These are phyloP conservation scores for Caenorhabditis sp. DNA, from an alignment of 2,888 invertebrate species.

Conservation along the genomic window DNA sequence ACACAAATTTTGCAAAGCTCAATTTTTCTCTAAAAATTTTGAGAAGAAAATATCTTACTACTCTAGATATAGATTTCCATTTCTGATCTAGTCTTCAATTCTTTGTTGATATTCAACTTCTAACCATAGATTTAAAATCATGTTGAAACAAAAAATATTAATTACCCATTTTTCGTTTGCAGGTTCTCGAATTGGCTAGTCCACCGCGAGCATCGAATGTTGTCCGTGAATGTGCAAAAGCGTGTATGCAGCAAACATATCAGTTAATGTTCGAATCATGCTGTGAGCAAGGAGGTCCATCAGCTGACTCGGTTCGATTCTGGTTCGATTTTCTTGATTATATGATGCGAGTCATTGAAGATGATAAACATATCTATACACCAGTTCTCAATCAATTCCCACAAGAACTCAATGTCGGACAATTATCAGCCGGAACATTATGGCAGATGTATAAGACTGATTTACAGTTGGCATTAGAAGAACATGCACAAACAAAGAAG, in stretches of 20 bases:
- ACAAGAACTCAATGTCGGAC: conserved; percentile 91
- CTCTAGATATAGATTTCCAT: no score
- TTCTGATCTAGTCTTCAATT: no score
- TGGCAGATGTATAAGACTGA: conserved; percentile 93
- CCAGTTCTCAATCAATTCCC: conserved; percentile 89
- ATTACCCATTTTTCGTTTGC: no score
- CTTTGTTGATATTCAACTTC: no score
- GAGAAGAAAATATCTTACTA: no score
- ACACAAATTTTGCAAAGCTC: no score
- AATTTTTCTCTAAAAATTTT: no score
- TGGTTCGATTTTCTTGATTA: conserved; percentile 63
- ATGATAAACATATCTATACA: conserved; percentile 96
- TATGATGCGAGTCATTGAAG: conserved; percentile 85
- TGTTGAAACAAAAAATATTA: no score
- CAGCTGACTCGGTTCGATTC: conserved; percentile 63
- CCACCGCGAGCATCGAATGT: conserved; percentile 98
- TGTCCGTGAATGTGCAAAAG: conserved; percentile 98
- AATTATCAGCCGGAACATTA: conserved; percentile 95
- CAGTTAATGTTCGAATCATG: conserved; percentile 99
- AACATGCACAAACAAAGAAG: conserved; percentile 91
- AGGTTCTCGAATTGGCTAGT: conserved; percentile 96
- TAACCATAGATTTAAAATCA: no score
- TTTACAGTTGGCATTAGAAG: conserved; percentile 92
- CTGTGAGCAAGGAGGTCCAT: conserved; percentile 78
- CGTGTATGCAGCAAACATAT: conserved; percentile 96